Percentiles rank a stretch among this genome's conserved stretches.
These are phyloP conservation scores for Argyrosomus japonicus DNA, from an alignment of 2,113 vertebrate genomes.

Conservation along the genomic window DNA sequence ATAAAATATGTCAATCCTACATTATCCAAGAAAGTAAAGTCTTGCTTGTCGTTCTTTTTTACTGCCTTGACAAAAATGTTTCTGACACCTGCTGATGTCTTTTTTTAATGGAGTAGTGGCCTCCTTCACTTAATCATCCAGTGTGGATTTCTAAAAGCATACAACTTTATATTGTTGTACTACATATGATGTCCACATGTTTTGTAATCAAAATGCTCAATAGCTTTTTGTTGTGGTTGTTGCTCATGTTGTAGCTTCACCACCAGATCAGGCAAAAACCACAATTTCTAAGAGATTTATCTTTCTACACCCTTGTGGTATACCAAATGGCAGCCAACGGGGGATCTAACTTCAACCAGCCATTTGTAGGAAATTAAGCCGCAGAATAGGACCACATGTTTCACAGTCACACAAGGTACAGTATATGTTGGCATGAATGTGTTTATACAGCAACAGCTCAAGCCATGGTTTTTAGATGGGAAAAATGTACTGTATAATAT, in stretches of 20 bases:
- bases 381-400: constrained; percentile 73
- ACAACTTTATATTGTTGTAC: not conserved
- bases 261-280: constrained; percentile 52
- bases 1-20: not conserved
- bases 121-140: not conserved
- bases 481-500: constrained; percentile 21
- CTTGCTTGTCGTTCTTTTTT: not conserved
- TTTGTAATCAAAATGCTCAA: constrained; percentile 29
- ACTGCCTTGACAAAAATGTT: not conserved
- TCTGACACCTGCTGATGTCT: constrained; percentile 40
- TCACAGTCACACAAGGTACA: constrained; percentile 53
- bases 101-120: not conserved
- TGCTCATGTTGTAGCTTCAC: constrained; percentile 48
- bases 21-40: not conserved
- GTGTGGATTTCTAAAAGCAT: not conserved
- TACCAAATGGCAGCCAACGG: constrained; percentile 64
- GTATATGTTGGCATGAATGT: constrained; percentile 48
- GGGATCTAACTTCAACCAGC: constrained; percentile 60
- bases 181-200: constrained; percentile 37
- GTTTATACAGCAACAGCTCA: constrained; percentile 45
- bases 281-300: constrained; percentile 68
- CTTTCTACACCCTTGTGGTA: constrained; percentile 69
- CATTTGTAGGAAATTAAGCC: constrained; percentile 61
- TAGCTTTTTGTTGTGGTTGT: constrained; percentile 62
- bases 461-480: constrained; percentile 45